A percentile compares a stretch with the other conserved stretches of the same genome.
These are phyloP conservation scores for Oxyruncus cristatus DNA, from an alignment of 2,113 vertebrate species.

Conservation along the genomic window DNA sequence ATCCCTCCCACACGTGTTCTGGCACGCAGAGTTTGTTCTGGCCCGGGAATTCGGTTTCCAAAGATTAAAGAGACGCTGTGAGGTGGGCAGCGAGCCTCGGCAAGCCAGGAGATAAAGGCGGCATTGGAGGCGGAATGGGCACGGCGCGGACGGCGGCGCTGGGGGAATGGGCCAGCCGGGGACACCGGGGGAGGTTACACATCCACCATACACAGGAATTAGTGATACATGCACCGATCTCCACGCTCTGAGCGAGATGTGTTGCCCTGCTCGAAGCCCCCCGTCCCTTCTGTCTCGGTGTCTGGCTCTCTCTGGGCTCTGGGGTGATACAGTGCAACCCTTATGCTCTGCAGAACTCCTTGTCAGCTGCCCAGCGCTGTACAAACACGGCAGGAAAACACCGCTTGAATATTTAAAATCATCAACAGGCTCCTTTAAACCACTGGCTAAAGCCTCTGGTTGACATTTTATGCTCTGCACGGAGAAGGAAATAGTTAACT, in stretches of 20 bases:
- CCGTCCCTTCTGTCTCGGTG: neutral
- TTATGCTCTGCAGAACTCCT: conserved; percentile 38
- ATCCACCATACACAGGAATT: neutral
- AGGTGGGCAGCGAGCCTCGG: neutral
- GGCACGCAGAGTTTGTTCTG: conserved; percentile 23
- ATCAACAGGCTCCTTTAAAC: conserved; percentile 12
- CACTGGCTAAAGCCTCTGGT: neutral
- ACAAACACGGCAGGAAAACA: conserved; percentile 54
- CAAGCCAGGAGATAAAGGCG: neutral
- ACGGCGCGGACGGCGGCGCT: rapidly evolving
- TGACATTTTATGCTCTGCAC: neutral
- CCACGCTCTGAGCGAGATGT: neutral
- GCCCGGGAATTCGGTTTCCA: rapidly evolving
- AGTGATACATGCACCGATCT: neutral
- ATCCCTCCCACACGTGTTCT: neutral
- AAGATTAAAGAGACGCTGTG: neutral
- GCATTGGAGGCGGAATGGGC: neutral
- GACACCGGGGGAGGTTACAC: neutral
- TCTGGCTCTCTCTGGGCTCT: neutral
- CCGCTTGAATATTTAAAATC: conserved; percentile 1
- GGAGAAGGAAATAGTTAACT: conserved; percentile 5
- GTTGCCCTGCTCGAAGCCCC: neutral
- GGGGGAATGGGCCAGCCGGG: neutral
- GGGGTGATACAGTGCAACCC: neutral
- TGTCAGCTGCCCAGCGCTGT: conserved; percentile 18